Base-by-base conservation (phyloP, 2,797 vertebrate species). In the Acipenser oxyrinchus region DNA sequence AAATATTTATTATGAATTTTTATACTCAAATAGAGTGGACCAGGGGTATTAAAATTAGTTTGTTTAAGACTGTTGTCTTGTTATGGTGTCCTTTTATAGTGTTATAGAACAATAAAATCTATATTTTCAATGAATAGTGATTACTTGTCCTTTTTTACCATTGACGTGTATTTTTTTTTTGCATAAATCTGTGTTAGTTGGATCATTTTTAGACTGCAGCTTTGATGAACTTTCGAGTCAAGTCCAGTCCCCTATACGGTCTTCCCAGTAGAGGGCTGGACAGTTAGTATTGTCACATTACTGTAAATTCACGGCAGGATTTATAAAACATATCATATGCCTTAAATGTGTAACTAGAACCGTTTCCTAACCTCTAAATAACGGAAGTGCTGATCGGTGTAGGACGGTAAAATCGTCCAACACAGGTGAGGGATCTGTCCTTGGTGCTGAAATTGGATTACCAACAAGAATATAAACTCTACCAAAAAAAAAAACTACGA, bases 1-100 rank as follows among this genome's bases (percentile, higher is more conserved):
- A 79, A 88, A 89, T 96, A 95, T 96, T 96, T 95, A 94, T 95
- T 94, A 85, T 74, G 84, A 85, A 80, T 79, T 65, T 88, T 86
- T 88, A 76, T 84, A 83, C 80, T 79, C 74, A 78, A 77, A 78
- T 83, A 87, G 81, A 77, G 72, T 74, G 69, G 77, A 80, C 73
- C 73, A 74, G 61, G 70, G 49, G 67, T 48, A 72, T 67, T 70
- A 65, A 83, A 74, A 75, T 69, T 76, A 73, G 69, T 73, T 75
- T 75, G 77, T 80, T 80, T 82, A 72, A 79, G 76, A 74, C 67
- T 71, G 63, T 71, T 71, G 37, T 70, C 62, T 70, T 72, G 55
- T 68, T 66, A 72, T 73, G 70, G 78, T 86, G 74, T 74, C 51
- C 82, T 85, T 88, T 78, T 85, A 84, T 83, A 89, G 83, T 83